Evolutionary conservation across 2,797 vertebrate species (phyloP), one percentile per base, ranked within the genome.

Genomic region (Pachyuromys duprasi): DNA sequence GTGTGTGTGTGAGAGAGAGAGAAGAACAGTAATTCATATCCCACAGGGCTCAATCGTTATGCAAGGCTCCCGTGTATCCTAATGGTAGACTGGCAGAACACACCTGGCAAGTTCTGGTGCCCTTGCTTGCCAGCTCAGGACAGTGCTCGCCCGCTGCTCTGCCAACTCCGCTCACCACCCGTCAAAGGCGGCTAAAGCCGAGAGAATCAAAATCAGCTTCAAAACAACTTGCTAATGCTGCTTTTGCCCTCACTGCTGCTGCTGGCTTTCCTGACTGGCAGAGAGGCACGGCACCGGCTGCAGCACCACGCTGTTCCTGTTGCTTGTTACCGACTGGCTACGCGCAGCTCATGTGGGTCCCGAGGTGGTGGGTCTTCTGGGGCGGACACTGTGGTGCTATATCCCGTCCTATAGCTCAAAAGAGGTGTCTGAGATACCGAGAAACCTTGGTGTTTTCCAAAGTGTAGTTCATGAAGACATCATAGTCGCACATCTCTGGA

Each of bases 191-290:
- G n/a, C n/a, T n/a, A n/a, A n/a, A n/a, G n/a, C n/a, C n/a, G n/a
- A n/a, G 75, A 88, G 88, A 28, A 33, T 53, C 72, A 78, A 81
- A 74, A 65, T 79, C 26, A 53, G 13, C 42, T 65, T 92, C 69
- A 45, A 72, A 36, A n/a, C 55, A 80, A 80, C 39, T 7, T n/a
- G 57, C 2, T 45, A 13, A 12, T 39, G 72, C 0, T 7, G 60
- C 31, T 42, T 5, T 81, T 81, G 55, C 28, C 80, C 88, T 86
- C 49, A 36, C 22, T 24, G 83, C 31, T 11, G 76, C 55, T 70
- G 11, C 18, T 39, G 15, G 3, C 63, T 93, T 57, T 92, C 33
- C 72, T 89, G 49, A 5, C 2, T n/a, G 31, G 28, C 1, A 17
- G 82, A 33, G 2, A 31, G 42, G 18, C 18, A 22, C 8, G 2